Base-by-base conservation (phyloP, 2,113 vertebrate genomes). In the Micronisus gabar region DNA sequence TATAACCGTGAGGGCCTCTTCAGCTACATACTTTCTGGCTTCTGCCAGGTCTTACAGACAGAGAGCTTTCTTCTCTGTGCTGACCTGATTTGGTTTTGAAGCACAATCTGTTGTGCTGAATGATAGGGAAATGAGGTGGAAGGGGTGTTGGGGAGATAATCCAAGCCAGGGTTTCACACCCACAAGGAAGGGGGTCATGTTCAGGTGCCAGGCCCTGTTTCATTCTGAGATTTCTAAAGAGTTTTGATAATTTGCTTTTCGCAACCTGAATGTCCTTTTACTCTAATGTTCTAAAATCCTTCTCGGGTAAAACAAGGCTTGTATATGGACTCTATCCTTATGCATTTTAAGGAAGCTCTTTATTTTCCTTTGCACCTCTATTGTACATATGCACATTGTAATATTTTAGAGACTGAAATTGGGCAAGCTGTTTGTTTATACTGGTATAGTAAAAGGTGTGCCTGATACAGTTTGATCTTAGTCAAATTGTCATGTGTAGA, bases 61-160 rank as follows among this genome's bases (percentile, higher is more conserved):
- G 38, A 1, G 19, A 47, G 25, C 38, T 4, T 41, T 11, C 38
- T 62, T 48, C 32, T 2, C 22, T 4, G 3, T 50, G 43, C 71
- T 84, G 68, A 27, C 41, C 63, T 68, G 47, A 0, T 38, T 29
- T 13, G 66, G 20, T n/a, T 74, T 36, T 84, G 52, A 53, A 81
- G 56, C 76, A 55, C 41, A 30, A 0, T n/a, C n/a, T 4, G 0
- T n/a, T 50, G 34, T 10, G 9, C 58, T 43, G 71, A 59, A 0
- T 50, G 43, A 40, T 15, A 10, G 25, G 70, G 48, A 45, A 63
- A 1, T 15, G 38, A 89, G 65, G 20, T 30, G 45, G 29, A 41
- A 36, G 45, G 38, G 13, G 30, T 0, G 0, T 6, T 10, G 3
- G 15, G 66, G 59, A 47, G 71, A 6, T 40, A 41, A 45, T 32